Conservation (phyloP, 2,888 invertebrate species). For the Agonopterix subpropinquella region DNA sequence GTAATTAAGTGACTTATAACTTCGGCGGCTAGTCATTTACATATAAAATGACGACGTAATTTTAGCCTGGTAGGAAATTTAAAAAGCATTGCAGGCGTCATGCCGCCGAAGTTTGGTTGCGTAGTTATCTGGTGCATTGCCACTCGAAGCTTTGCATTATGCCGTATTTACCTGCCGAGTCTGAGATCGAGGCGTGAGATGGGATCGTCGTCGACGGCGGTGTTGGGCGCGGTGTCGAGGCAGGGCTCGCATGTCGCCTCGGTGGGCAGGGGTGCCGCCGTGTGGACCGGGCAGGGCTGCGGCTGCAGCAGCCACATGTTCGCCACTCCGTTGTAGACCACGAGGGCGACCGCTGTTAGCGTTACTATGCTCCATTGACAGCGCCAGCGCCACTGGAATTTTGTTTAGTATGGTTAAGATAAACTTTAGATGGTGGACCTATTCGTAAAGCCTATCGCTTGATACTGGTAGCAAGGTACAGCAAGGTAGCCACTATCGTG, state of each 20-base stretch:
- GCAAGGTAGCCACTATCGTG: neutral
- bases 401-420: neutral
- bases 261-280: constrained; percentile 32
- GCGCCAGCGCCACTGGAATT: constrained; percentile 65
- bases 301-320: constrained; percentile 60
- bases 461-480: too few species aligned
- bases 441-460: neutral
- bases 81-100: too few species aligned
- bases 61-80: too few species aligned
- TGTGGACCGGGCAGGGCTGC: constrained; percentile 35
- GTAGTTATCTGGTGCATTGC: too few species aligned
- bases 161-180: constrained; percentile 59
- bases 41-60: too few species aligned
- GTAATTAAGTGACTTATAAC: too few species aligned
- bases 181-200: constrained; percentile 78
- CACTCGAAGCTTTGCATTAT: too few species aligned
- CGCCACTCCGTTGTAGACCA: constrained; percentile 70
- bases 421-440: neutral
- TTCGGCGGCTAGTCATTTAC: too few species aligned
- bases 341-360: constrained; percentile 78
- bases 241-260: constrained; percentile 56
- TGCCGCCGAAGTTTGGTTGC: too few species aligned
- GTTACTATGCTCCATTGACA: constrained; percentile 83
- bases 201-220: constrained; percentile 56
- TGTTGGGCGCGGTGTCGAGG: constrained; percentile 38